Conservation (phyloP, 2,888 invertebrate genomes). For the Harpalus rufipes region DNA sequence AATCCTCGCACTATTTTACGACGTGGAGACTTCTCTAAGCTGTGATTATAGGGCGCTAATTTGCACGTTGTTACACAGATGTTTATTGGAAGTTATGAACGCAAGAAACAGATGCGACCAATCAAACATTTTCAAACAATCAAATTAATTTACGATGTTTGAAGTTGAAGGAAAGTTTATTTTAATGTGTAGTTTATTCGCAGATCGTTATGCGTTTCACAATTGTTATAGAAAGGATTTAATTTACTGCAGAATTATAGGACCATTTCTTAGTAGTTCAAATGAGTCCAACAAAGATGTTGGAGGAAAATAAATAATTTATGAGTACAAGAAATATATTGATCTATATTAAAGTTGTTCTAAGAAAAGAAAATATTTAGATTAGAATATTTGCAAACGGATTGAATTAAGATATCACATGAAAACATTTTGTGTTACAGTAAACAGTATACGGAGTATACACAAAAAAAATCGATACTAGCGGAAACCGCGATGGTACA, state of each 20-base stretch:
- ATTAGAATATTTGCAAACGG: no score
- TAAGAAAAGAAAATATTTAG: no score
- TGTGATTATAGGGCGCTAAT: constrained; percentile 75
- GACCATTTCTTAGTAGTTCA: background rate
- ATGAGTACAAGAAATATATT: no score
- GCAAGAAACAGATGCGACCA: constrained; percentile 16
- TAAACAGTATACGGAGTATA: no score
- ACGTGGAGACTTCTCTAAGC: constrained; percentile 74
- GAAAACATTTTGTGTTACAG: no score
- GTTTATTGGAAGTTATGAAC: constrained; percentile 55
- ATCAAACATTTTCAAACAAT: constrained; percentile 33
- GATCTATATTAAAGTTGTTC: no score
- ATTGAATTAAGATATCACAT: no score
- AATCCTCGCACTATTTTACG: constrained; percentile 76
- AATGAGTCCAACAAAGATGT: background rate
- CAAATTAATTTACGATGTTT: constrained; percentile 27
- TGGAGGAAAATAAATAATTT: no score
- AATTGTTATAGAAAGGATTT: constrained; percentile 10
- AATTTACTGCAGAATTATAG: background rate
- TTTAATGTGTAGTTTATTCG: constrained; percentile 16
- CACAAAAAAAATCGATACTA: no score
- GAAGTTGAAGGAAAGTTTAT: background rate
- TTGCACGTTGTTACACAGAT: constrained; percentile 70
- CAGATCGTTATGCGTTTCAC: constrained; percentile 10
- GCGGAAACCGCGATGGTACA: no score